A percentile compares a stretch with the other conserved stretches of the same genome.
Conservation (phyloP, 2,888 invertebrate species). For the Euplexia lucipara region DNA sequence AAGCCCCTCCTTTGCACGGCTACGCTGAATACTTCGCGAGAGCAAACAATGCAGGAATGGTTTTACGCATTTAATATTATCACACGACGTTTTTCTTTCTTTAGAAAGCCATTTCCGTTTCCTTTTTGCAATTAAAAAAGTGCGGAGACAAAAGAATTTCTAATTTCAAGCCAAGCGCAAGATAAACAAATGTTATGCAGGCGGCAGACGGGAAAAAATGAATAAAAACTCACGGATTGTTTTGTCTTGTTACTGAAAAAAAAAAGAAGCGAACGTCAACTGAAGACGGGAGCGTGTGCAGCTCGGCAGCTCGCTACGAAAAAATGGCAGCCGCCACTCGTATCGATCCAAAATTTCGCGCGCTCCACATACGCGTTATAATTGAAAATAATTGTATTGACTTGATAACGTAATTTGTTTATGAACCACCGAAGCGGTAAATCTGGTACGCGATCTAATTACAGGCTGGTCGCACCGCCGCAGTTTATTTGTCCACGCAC, state of each 20-base stretch:
- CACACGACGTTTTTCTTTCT: constrained; percentile 72
- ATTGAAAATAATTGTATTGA: constrained; percentile 64
- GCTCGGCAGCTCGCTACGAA: constrained; percentile 29
- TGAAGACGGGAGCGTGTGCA: constrained; percentile 63
- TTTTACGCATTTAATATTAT: constrained; percentile 68
- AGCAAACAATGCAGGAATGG: constrained; percentile 61
- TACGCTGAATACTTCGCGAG: constrained; percentile 36
- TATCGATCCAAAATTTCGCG: constrained; percentile 58
- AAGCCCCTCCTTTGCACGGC: constrained; percentile 41
- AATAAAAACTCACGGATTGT: constrained; percentile 75
- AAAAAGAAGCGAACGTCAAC: constrained; percentile 62
- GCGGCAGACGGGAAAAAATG: constrained; percentile 80
- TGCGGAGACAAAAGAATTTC: constrained; percentile 86
- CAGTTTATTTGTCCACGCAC: constrained; percentile 42
- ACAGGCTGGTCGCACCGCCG: constrained; percentile 40
- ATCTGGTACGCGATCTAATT: constrained; percentile 62
- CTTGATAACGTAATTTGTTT: constrained; percentile 64
- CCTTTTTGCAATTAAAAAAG: constrained; percentile 85
- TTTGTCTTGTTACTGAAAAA: constrained; percentile 75
- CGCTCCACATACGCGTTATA: constrained; percentile 55
- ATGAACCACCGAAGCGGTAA: constrained; percentile 59
- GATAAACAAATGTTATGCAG: constrained; percentile 85
- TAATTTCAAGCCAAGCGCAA: constrained; percentile 84
- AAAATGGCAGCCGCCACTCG: constrained; percentile 40
- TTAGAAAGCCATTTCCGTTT: constrained; percentile 78